Base-by-base conservation (phyloP, 2,797 vertebrate genomes). In the Apodemus agrarius region DNA sequence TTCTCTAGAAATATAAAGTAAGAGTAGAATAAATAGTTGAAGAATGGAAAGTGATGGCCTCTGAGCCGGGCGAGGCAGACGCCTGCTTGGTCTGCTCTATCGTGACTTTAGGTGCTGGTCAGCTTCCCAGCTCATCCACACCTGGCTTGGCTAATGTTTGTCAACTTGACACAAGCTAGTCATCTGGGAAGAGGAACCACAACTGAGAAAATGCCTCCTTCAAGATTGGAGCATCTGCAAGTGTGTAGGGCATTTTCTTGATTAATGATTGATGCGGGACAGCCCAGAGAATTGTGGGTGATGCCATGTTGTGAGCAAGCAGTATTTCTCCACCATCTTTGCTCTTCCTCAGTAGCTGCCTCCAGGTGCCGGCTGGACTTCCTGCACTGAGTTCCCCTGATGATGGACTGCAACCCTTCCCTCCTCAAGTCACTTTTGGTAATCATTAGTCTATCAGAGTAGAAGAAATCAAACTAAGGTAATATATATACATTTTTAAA, bases 1-100 rank as follows among this genome's bases (percentile, higher is more conserved):
- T 93, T 93, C 86, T 72, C 67, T 57, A 96, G 52, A 87, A 88
- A 78, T 84, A 81, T 21, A 21, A 86, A 49, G 29, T 61, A 93
- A 75, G 74, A 83, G 57, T 9, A 49, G 75, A 92, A 89, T 61
- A 92, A 80, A 75, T 19, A 54, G 29, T 75, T 93, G 54, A 75
- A 90, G 75, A 67, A 10, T 49, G 31, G 67, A 93, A 84, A 92
- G 37, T 29, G 12, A 31, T 46, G 6, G 6, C 49, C 26, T 84
- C 40, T 88, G 49, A 34, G 26, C 22, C 43, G 61, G 14, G 37
- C 37, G 1, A 90, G 26, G 6, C 17, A 46, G n/a, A 83, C 29
- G 29, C 34, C 40, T 84, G 22, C 21, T 72, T 52, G 7, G 37
- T 88, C 83, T 94, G 43, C 31, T 67, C 80, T 59, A 40, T 90